Evolutionary conservation across 2,113 vertebrate species (phyloP), one percentile per base, ranked within the genome.

Genomic region (Hepsetus odoe): DNA sequence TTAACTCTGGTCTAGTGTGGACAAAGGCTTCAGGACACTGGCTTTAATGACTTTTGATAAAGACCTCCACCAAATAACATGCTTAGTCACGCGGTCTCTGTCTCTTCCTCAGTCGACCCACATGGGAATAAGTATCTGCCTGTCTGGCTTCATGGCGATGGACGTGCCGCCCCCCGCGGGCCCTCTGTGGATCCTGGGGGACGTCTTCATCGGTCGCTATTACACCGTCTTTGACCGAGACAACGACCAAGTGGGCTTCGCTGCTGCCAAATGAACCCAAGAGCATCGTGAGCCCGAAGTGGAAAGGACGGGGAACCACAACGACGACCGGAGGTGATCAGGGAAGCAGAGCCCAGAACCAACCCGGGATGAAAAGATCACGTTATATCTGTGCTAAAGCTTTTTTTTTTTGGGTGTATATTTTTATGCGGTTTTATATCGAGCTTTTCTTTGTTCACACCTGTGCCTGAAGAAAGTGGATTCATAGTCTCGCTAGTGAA

Each of bases 101-200:
- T 38, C 51, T n/a, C 5, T 42, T 26, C 58, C 32, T 51, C 90
- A 97, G 96, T 81, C 93, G 73, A 58, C 81, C 56, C 86, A 88
- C 65, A 51, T 85, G 71, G 91, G 91, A 0, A 0, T 2, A 0
- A 80, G 78, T 0, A 8, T 95, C 56, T 97, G 95, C 73, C 76
- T 96, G 58, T 95, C 94, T 0, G 95, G 95, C 32, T 96, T 97
- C 88, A 89, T 91, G 93, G 94, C 86, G 9, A 88, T 96, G 88
- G 94, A 96, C 11, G 80, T 96, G 5, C 92, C 93, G 0, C 92
- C 93, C 13, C 94, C 95, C 0, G 83, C 80, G 0, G 96, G 93
- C 0, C 95, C 95, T 0, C 85, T 96, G 61, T 97, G 96, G 96
- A 95, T 96, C 79, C 88, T 96, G 74, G 96, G 95, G 30, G 95